Evolutionary conservation across 2,113 vertebrate genomes (phyloP), one percentile per base, ranked within the genome.

Genomic region (Drymodes brunneopygia): DNA sequence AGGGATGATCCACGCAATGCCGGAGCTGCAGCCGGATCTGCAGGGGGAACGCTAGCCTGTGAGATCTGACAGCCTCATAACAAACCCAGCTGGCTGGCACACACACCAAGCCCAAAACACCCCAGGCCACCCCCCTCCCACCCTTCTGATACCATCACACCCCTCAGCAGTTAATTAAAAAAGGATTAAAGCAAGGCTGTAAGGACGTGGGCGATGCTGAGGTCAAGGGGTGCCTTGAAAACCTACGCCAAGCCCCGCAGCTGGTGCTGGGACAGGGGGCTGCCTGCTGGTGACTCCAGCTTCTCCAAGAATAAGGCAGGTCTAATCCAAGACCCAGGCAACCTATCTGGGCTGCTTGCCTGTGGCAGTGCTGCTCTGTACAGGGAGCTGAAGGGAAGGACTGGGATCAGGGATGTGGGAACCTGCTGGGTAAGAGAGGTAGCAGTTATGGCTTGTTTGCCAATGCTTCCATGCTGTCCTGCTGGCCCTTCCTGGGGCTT

Each of bases 111-210:
- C 82, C 72, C 72, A 94, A 94, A 96, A 92, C 94, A 96, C 95
- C 86, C 47, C 90, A 71, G 92, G 94, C 93, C 94, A 92, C 87
- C 94, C 82, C 75, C 40, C 47, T 74, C 86, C 80, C 86, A 94
- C 91, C 92, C 60, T 93, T 51, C 75, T 78, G 84, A 95, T 95
- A 94, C 85, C 94, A 93, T 96, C 92, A 86, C 85, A 94, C 64
- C 94, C 85, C 87, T 90, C 85, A 1, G 16, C 40, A 58, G 54
- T 96, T 97, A 92, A 96, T 97, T 96, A 96, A 95, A 96, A 96
- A 81, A 51, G 96, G 95, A 96, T 97, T 96, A 96, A 90, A 94
- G 88, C 56, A 25, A 47, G 71, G 56, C 48, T 89, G 86, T 31
- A 57, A 91, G 88, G 92, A 96, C 15, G 90, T 90, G 90, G 88